Evolutionary conservation across 2,113 vertebrate species (phyloP).

Genomic region (Carassius gibelio): DNA sequence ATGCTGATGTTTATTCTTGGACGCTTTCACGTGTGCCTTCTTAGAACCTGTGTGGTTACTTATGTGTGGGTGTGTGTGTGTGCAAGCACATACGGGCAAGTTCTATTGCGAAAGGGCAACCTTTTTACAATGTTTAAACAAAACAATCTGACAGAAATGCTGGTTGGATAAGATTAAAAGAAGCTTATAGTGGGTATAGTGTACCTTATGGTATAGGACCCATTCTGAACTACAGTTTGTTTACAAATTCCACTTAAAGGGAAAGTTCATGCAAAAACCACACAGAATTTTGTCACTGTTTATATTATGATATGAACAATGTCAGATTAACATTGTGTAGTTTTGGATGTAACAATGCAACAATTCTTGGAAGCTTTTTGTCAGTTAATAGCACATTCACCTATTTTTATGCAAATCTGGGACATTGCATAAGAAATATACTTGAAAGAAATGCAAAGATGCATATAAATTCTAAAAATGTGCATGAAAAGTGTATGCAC

Average conservation of each 20-base stretch:
- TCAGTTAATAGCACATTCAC: not conserved
- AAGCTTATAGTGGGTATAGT: constrained; percentile 10
- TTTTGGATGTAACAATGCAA: not conserved
- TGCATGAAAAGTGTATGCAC: too few species aligned
- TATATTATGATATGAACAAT: not conserved
- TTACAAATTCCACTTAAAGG: not conserved
- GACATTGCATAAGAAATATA: too few species aligned
- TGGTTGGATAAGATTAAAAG: not conserved
- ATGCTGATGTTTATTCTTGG: constrained; percentile 40
- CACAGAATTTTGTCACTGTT: not conserved
- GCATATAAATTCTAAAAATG: too few species aligned
- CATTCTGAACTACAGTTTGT: not conserved
- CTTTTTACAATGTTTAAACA: constrained; percentile 29
- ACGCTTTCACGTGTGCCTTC: not conserved
- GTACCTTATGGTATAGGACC: not conserved
- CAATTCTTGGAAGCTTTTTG: not conserved
- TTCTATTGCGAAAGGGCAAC: constrained; percentile 11
- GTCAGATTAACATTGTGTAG: not conserved
- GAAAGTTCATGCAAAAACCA: not conserved
- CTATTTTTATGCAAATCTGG: too few species aligned
- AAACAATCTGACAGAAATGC: constrained; percentile 24
- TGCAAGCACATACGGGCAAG: not conserved
- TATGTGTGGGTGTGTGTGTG: not conserved
- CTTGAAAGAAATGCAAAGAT: not conserved
- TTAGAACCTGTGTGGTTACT: constrained; percentile 22